Evolutionary conservation across 1,140 invertebrate species (phyloP).

Genomic region (Caenorhabditis remanei): DNA sequence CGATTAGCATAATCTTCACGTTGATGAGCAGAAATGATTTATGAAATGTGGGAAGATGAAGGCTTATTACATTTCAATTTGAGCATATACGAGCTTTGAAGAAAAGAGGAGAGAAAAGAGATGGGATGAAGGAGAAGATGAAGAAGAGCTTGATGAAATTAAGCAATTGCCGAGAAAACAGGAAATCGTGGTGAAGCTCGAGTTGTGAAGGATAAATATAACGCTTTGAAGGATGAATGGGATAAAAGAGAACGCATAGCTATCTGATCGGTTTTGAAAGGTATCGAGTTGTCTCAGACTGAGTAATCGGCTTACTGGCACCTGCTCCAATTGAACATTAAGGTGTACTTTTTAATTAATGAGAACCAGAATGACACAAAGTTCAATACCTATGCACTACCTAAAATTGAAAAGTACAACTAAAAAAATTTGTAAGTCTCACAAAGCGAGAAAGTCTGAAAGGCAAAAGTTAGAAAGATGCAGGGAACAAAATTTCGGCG

Average conservation of each 20-base stretch:
- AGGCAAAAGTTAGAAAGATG: too few relatives aligned
- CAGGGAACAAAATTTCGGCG: too few relatives aligned
- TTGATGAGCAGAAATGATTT: constrained; percentile 33
- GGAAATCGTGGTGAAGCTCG: constrained; percentile 17
- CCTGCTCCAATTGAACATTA: too few relatives aligned
- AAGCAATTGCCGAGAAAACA: constrained; percentile 36
- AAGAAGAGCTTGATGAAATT: constrained; percentile 43
- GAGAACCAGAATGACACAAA: too few relatives aligned
- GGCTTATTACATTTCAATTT: constrained; percentile 40
- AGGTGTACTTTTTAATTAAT: too few relatives aligned
- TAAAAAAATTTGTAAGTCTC: too few relatives aligned
- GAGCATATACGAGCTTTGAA: neutral
- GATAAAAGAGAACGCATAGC: neutral
- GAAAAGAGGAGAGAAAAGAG: neutral
- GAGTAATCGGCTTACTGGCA: too few relatives aligned
- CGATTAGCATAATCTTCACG: constrained; percentile 47
- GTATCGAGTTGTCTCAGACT: too few relatives aligned
- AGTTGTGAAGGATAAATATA: constrained; percentile 18
- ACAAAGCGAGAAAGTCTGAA: too few relatives aligned
- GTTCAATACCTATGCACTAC: too few relatives aligned
- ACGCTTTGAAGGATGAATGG: neutral
- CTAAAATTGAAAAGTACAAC: too few relatives aligned
- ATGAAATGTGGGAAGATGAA: neutral
- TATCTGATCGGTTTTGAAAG: too few relatives aligned
- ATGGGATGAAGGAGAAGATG: neutral